A percentile compares a stretch with the other conserved stretches of the same genome.
These are phyloP conservation scores for Trimorus sp. DNA, from an alignment of 2,888 invertebrate genomes.

Conservation along the genomic window DNA sequence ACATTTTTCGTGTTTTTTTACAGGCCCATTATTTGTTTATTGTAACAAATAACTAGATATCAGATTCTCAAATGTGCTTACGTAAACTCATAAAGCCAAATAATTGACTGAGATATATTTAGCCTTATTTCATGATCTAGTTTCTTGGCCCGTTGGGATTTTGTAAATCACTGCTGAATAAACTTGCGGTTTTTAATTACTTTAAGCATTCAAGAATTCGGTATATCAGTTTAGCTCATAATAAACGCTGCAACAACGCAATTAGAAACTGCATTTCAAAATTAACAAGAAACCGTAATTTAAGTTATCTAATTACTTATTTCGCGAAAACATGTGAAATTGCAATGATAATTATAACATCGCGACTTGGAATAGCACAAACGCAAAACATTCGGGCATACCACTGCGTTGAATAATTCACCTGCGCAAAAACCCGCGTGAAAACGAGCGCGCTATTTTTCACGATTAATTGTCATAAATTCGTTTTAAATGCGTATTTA, in stretches of 20 bases:
- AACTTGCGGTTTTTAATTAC: conserved; percentile 12
- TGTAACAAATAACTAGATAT: neutral
- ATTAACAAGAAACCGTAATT: conserved; percentile 26
- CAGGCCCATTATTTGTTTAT: neutral
- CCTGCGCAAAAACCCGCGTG: neutral
- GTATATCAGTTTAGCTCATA: conserved; percentile 15
- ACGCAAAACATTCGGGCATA: conserved; percentile 12
- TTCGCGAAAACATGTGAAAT: conserved; percentile 8
- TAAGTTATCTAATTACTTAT: conserved; percentile 34
- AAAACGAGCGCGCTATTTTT: conserved; percentile 14
- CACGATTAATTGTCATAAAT: conserved; percentile 6
- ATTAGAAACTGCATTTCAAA: conserved; percentile 20
- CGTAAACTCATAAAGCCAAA: conserved; percentile 4
- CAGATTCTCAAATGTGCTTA: neutral
- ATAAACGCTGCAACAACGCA: conserved; percentile 8
- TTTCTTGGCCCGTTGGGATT: neutral
- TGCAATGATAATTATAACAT: conserved; percentile 16
- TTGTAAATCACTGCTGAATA: neutral
- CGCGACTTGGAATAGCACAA: conserved; percentile 12
- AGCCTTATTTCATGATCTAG: conserved; percentile 1
- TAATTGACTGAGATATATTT: conserved; percentile 4
- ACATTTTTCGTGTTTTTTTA: no score
- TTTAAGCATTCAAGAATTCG: conserved; percentile 12
- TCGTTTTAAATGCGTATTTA: no score
- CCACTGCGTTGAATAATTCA: neutral